Conservation (phyloP, 92 coral and sea anemone species). For the Diadumene lineata region DNA sequence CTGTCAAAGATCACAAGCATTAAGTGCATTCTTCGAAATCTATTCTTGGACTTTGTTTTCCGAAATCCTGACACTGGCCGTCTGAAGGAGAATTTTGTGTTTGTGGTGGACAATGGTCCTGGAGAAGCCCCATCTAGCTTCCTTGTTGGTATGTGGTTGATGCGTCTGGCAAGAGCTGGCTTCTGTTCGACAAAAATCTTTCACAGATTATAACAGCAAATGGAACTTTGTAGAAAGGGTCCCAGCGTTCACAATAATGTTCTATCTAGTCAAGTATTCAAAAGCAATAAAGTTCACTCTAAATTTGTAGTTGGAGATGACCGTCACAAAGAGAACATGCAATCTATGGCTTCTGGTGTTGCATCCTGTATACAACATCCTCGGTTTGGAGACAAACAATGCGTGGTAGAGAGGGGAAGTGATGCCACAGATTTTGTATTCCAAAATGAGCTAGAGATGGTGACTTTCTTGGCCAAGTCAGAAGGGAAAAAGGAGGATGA, state of each 20-base stretch:
- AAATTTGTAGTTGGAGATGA: conserved; percentile 32
- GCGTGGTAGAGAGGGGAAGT: not conserved
- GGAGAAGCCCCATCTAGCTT: conserved; percentile 42
- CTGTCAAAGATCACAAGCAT: no score
- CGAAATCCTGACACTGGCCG: conserved; percentile 29
- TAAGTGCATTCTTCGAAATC: no score
- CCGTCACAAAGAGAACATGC: conserved; percentile 47
- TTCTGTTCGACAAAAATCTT: conserved; percentile 35
- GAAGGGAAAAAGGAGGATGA: conserved; percentile 29
- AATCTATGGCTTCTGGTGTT: conserved; percentile 42
- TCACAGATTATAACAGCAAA: conserved; percentile 50
- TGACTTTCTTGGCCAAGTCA: conserved; percentile 13
- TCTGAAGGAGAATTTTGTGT: conserved; percentile 33
- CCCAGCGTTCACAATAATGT: conserved; percentile 46
- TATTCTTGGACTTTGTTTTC: conserved; percentile 16
- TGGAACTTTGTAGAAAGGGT: conserved; percentile 58
- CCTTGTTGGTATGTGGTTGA: conserved; percentile 54
- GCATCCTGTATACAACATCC: not conserved
- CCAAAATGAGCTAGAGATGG: conserved; percentile 13
- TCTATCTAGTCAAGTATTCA: conserved; percentile 43
- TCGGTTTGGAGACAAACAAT: not conserved
- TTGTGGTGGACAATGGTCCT: conserved; percentile 34
- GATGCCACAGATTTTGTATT: not conserved
- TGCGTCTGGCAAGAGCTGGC: conserved; percentile 25
- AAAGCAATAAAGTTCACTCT: conserved; percentile 38